Conservation (phyloP, 1,140 invertebrate species). For the Parasteatoda tepidariorum region DNA sequence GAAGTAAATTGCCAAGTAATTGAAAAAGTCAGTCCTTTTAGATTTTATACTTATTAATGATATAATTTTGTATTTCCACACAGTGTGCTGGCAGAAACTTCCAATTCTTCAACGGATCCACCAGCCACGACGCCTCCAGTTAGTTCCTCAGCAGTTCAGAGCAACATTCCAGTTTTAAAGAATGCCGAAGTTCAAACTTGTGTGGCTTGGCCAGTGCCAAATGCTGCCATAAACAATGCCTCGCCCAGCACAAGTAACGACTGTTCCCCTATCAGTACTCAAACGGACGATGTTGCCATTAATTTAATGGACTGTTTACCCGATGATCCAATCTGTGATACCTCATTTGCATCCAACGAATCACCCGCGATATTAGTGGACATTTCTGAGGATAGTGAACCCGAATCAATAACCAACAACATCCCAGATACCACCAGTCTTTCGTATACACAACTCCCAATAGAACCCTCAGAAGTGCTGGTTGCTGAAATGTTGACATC, state of each 20-base stretch:
- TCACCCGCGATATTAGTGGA: neutral
- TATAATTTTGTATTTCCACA: neutral
- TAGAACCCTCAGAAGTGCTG: too few species aligned
- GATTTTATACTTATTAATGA: neutral
- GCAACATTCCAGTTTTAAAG: constrained; percentile 2
- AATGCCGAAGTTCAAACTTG: constrained; percentile 48
- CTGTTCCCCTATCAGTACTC: constrained; percentile 1
- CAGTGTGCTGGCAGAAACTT: constrained; percentile 6
- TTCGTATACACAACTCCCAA: neutral
- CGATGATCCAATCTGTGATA: constrained; percentile 41
- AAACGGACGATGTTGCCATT: neutral
- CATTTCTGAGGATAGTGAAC: too few species aligned
- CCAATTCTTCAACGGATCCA: neutral
- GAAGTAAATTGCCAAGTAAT: too few species aligned
- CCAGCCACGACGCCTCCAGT: neutral
- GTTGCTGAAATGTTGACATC: too few species aligned
- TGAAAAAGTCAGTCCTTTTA: too few species aligned
- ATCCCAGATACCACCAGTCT: neutral
- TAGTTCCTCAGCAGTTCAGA: neutral
- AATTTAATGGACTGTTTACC: constrained; percentile 38
- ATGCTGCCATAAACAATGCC: neutral
- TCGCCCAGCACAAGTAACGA: neutral
- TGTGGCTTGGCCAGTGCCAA: neutral
- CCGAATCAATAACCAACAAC: too few species aligned
- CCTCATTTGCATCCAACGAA: neutral